Conservation (phyloP, 30 jellyfish, hydroid and myxozoan species). For the Cassiopea xamachana region DNA sequence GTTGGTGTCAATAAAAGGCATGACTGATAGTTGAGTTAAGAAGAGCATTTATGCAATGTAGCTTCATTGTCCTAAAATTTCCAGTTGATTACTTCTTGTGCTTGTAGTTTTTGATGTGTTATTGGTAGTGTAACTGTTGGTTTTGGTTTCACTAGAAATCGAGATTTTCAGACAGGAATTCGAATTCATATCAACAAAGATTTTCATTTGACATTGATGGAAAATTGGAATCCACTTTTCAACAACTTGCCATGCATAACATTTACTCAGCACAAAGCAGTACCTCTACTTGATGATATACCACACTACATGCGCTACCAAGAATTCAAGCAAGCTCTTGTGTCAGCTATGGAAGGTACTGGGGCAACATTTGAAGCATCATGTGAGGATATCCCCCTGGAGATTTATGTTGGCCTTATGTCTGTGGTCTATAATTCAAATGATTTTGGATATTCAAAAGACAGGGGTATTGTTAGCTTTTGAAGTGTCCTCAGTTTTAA, state of each 20-base stretch:
- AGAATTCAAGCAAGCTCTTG: conserved; percentile 81
- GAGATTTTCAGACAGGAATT: conserved; percentile 81
- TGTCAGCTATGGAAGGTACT: conserved; percentile 60
- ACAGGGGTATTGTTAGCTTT: conserved; percentile 85
- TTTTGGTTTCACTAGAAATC: conserved; percentile 49
- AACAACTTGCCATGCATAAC: conserved; percentile 73
- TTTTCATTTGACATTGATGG: conserved; percentile 71
- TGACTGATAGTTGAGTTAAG: too few species aligned
- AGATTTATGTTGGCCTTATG: conserved; percentile 81
- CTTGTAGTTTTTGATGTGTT: too few species aligned
- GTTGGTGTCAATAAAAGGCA: too few species aligned
- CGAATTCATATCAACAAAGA: conserved; percentile 78
- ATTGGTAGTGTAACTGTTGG: too few species aligned
- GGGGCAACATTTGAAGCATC: conserved; percentile 86
- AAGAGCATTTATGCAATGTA: too few species aligned
- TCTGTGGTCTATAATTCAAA: conserved; percentile 73
- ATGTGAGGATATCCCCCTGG: conserved; percentile 72
- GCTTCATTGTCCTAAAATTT: too few species aligned
- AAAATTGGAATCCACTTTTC: conserved; percentile 86
- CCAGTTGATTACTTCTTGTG: too few species aligned
- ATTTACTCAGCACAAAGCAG: conserved; percentile 87
- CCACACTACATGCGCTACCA: conserved; percentile 77
- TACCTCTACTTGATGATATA: conserved; percentile 64
- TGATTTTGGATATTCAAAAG: conserved; percentile 89
- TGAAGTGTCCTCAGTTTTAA: background rate